A percentile compares a stretch with the other conserved stretches of the same genome.
phyloP scores from a whole-genome alignment of 2,797 vertebrate genomes.

The Xerus rutilus region DNA sequence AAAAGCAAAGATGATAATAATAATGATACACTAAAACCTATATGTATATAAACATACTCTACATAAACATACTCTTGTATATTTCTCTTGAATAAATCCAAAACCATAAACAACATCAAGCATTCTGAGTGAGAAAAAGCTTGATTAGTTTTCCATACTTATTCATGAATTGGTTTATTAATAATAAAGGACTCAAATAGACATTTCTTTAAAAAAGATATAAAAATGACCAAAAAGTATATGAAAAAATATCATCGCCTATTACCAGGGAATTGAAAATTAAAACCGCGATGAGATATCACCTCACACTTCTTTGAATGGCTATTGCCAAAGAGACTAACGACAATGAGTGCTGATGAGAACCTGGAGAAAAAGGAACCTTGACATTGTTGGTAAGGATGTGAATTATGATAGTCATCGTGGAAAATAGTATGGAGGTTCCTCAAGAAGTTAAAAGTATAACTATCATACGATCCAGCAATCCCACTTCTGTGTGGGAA shows the following conservation, averaged over 20 bases:
- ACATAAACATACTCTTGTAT: neutral
- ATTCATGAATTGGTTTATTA: neutral
- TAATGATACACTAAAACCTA: neutral
- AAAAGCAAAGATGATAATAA: neutral
- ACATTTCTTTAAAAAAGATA: neutral
- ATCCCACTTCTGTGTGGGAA: neutral
- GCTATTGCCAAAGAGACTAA: neutral
- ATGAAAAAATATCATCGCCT: neutral
- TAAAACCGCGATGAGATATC: neutral
- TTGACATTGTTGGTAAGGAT: neutral
- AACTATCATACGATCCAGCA: neutral
- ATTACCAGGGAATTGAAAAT: neutral
- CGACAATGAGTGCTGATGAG: neutral
- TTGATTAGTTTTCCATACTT: neutral
- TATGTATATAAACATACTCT: no score
- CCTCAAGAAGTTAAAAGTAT: neutral
- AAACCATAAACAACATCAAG: neutral
- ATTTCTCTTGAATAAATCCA: neutral
- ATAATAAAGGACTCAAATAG: neutral
- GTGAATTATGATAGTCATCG: neutral
- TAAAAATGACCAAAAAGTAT: neutral
- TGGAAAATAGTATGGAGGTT: neutral
- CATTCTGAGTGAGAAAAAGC: neutral
- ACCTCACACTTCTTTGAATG: neutral
- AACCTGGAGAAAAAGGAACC: neutral